phyloP scores from a whole-genome alignment of 2,797 vertebrate genomes.

The Lateolabrax maculatus region DNA sequence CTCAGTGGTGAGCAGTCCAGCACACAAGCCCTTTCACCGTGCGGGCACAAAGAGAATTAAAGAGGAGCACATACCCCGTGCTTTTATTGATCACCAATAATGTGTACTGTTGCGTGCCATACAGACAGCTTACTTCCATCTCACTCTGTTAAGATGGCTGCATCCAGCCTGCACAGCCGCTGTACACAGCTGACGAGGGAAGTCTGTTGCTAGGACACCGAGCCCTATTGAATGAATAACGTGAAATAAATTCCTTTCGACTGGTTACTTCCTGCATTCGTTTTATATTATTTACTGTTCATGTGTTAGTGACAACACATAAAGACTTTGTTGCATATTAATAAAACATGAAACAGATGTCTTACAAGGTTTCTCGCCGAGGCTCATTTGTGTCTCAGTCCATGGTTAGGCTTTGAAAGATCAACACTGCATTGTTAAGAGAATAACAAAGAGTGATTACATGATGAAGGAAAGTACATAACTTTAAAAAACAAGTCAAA shows the following conservation, averaged over 20 bases:
- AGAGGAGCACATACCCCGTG: slow-evolving; percentile 13
- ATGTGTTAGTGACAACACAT: slow-evolving; percentile 27
- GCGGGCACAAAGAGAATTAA: slow-evolving; percentile 21
- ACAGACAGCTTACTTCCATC: slow-evolving; percentile 41
- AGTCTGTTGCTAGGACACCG: slow-evolving; percentile 76
- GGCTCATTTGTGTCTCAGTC: slow-evolving; percentile 29
- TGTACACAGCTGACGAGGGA: slow-evolving; percentile 48
- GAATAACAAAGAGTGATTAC: slow-evolving; percentile 10
- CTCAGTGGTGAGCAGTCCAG: slow-evolving; percentile 20
- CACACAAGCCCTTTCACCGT: neutral
- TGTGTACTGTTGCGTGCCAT: slow-evolving; percentile 28
- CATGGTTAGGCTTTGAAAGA: slow-evolving; percentile 8
- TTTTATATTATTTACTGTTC: slow-evolving; percentile 52
- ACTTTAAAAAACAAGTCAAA: slow-evolving; percentile 1
- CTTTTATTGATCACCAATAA: slow-evolving; percentile 65
- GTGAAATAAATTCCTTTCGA: slow-evolving; percentile 62
- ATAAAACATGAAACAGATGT: slow-evolving; percentile 60
- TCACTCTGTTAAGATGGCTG: slow-evolving; percentile 42
- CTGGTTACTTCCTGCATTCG: slow-evolving; percentile 45
- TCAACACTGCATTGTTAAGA: slow-evolving; percentile 6
- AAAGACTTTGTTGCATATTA: slow-evolving; percentile 37
- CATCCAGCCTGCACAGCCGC: slow-evolving; percentile 36
- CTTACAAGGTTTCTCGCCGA: slow-evolving; percentile 31
- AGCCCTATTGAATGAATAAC: slow-evolving; percentile 54
- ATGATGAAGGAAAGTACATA: neutral